Percentiles rank a stretch among this genome's conserved stretches.
Evolutionary conservation across 2,797 vertebrate species (phyloP).

Genomic region (Adelosebastes latens): DNA sequence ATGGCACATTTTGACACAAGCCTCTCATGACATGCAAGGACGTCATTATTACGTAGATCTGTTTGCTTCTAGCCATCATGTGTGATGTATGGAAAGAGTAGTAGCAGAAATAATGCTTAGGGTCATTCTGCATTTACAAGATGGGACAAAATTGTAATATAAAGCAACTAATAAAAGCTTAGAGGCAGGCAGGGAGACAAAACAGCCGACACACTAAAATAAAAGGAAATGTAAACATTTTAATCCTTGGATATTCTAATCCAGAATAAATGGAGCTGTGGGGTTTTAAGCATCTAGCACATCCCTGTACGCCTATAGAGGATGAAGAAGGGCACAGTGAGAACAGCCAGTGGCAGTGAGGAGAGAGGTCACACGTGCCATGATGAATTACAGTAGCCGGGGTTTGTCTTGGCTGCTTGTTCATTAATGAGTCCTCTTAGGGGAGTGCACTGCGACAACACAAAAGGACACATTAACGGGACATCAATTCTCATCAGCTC

Average conservation of each 20-base stretch:
- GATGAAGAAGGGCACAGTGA: slow-evolving; percentile 52
- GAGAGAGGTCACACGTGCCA: slow-evolving; percentile 73
- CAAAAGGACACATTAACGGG: slow-evolving; percentile 51
- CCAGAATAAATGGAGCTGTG: background rate
- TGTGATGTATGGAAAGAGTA: slow-evolving; percentile 3
- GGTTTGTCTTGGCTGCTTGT: slow-evolving; percentile 60
- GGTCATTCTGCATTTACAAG: background rate
- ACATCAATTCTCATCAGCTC: slow-evolving; percentile 43
- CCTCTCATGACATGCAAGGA: slow-evolving; percentile 3
- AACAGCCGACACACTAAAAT: background rate
- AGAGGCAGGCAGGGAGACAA: background rate
- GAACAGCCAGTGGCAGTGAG: slow-evolving; percentile 54
- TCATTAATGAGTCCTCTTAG: slow-evolving; percentile 71
- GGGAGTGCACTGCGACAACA: slow-evolving; percentile 47
- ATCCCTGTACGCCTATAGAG: slow-evolving; percentile 3
- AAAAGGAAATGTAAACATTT: background rate
- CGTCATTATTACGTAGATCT: background rate
- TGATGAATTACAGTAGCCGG: slow-evolving; percentile 69
- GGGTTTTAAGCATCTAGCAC: background rate
- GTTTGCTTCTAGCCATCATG: slow-evolving; percentile 7
- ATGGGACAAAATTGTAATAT: background rate
- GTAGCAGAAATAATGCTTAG: background rate
- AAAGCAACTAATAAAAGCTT: background rate
- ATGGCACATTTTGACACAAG: slow-evolving; percentile 23
- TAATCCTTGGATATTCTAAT: background rate